Conservation (phyloP, 2,797 vertebrate genomes). For the Acrocephalus scirpaceus region DNA sequence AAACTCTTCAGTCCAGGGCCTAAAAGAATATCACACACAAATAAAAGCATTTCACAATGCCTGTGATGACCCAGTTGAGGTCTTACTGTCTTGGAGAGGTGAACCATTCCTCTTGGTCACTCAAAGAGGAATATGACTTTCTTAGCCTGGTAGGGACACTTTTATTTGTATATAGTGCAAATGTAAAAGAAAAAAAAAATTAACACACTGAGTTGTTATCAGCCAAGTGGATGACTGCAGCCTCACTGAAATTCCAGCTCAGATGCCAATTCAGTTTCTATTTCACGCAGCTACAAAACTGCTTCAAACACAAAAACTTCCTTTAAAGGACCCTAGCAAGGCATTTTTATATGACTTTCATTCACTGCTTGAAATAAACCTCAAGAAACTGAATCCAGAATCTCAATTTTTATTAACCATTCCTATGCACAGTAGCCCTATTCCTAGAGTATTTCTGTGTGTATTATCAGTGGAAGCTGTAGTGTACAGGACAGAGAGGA, state of each 20-base stretch:
- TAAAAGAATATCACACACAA: not conserved
- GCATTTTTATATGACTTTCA: not conserved
- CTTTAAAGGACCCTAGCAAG: conserved; percentile 31
- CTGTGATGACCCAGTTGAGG: not conserved
- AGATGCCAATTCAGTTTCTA: conserved; percentile 34
- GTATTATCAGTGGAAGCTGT: not conserved
- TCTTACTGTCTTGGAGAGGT: not conserved
- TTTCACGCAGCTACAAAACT: conserved; percentile 2
- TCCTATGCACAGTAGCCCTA: not conserved
- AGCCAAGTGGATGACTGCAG: not conserved
- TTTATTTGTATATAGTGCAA: not conserved
- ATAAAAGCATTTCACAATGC: not conserved
- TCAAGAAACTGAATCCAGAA: not conserved
- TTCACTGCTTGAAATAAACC: not conserved
- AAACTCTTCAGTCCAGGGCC: not conserved
- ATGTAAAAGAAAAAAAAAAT: not conserved
- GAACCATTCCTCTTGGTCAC: not conserved
- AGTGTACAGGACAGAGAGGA: rapidly evolving
- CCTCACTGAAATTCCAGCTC: conserved; percentile 1
- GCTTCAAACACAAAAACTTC: conserved; percentile 7
- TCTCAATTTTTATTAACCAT: not conserved
- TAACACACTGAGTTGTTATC: not conserved
- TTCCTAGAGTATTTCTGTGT: not conserved
- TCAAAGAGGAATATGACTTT: not conserved
- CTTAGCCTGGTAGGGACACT: not conserved